Conservation (phyloP, 2,797 vertebrate genomes). For the Fistularia tabacaria region DNA sequence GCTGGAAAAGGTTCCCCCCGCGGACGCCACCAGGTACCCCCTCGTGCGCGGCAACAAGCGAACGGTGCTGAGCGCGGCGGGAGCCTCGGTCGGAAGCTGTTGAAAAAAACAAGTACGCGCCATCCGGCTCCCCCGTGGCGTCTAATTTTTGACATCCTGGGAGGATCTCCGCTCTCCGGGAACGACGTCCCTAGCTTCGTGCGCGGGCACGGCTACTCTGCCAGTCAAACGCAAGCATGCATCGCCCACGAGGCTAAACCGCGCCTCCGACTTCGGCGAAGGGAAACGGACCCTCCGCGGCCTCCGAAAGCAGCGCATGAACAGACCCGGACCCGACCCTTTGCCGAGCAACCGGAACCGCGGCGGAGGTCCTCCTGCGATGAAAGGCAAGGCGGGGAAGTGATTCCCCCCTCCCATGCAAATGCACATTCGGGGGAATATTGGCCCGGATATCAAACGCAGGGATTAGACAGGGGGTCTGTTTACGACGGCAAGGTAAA, state of each 20-base stretch:
- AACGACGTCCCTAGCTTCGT: constrained; percentile 52
- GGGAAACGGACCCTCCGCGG: constrained; percentile 47
- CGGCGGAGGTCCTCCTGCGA: constrained; percentile 43
- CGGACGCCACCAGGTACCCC: constrained; percentile 62
- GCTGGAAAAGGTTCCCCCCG: constrained; percentile 45
- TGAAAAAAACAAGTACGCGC: constrained; percentile 71
- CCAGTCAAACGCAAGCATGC: constrained; percentile 66
- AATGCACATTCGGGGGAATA: constrained; percentile 54
- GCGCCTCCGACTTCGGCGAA: constrained; percentile 44
- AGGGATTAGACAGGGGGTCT: constrained; percentile 56
- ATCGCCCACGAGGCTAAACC: constrained; percentile 46
- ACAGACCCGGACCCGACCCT: too few relatives aligned
- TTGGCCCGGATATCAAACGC: constrained; percentile 54
- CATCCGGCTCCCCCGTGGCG: constrained; percentile 52
- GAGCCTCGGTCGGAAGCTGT: constrained; percentile 56
- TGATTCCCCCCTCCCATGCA: constrained; percentile 57
- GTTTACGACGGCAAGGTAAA: constrained; percentile 56
- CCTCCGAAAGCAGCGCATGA: constrained; percentile 10
- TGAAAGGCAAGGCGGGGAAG: constrained; percentile 38
- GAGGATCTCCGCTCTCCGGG: constrained; percentile 45
- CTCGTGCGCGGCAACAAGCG: constrained; percentile 47
- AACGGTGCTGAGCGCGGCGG: constrained; percentile 63
- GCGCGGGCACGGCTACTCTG: constrained; percentile 45
- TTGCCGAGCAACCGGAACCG: too few relatives aligned
- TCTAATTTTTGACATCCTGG: constrained; percentile 62